Evolutionary conservation across 1,140 invertebrate species (phyloP).

Genomic region (Heterodera schachtii): DNA sequence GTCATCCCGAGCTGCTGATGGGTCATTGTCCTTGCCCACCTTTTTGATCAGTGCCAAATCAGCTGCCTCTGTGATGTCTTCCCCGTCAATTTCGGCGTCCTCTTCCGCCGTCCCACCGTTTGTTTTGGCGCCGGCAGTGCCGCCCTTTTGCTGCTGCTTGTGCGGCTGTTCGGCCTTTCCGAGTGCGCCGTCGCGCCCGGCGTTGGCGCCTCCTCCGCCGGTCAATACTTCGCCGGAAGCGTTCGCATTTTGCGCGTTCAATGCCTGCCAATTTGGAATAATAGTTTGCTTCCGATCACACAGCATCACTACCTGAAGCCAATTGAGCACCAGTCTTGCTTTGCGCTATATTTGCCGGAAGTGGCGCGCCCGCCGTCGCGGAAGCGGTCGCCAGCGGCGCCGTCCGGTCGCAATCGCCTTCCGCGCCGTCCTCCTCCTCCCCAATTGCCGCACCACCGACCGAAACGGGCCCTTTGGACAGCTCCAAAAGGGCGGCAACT

Average conservation of each 20-base stretch:
- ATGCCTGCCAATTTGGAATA: constrained; percentile 41
- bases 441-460: constrained; percentile 2
- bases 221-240: constrained; percentile 42
- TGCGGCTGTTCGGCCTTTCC: constrained; percentile 29
- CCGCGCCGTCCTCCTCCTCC: not conserved
- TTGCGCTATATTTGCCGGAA: constrained; percentile 50
- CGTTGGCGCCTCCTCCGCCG: constrained; percentile 48
- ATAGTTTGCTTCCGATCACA: not conserved
- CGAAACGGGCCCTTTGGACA: constrained; percentile 36
- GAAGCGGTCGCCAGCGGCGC: not conserved
- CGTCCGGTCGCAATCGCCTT: not conserved
- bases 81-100: constrained; percentile 15
- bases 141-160: not conserved
- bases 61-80: constrained; percentile 27
- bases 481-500: constrained; percentile 26
- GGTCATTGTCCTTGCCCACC: not conserved
- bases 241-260: constrained; percentile 45
- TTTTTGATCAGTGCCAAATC: constrained; percentile 31
- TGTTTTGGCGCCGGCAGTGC: not conserved
- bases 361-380: constrained; percentile 4
- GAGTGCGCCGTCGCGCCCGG: constrained; percentile 37
- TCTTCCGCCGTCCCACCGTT: not conserved
- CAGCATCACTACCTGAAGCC: constrained; percentile 56
- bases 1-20: no score
- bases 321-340: constrained; percentile 64